phyloP scores from a whole-genome alignment of 2,888 invertebrate species.

The Noctua pronuba region DNA sequence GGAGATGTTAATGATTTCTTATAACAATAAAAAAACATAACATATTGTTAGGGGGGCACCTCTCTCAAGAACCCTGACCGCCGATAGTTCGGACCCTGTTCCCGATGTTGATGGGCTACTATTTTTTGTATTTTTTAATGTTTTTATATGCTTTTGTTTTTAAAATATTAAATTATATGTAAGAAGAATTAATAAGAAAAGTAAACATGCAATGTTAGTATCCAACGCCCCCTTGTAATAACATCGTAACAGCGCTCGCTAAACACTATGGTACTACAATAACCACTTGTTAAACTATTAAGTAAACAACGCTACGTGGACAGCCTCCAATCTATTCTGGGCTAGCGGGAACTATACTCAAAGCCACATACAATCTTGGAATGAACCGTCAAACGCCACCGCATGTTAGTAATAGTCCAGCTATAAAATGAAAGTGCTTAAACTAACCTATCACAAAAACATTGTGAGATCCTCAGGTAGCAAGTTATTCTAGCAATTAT shows the following conservation, averaged over 20 bases:
- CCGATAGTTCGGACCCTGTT: neutral
- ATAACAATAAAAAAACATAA: neutral
- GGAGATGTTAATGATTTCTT: neutral
- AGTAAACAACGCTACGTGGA: conserved; percentile 48
- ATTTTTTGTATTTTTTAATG: neutral
- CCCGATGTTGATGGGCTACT: neutral
- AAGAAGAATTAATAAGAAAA: neutral
- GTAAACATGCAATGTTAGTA: conserved; percentile 8
- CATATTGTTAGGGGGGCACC: neutral
- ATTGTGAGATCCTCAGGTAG: conserved; percentile 35
- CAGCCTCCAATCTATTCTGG: neutral
- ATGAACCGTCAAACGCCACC: conserved; percentile 17
- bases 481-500: conserved; percentile 20
- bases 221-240: conserved; percentile 36
- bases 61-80: neutral
- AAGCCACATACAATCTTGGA: conserved; percentile 8
- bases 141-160: neutral
- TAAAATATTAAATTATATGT: neutral
- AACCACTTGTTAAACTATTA: conserved; percentile 36
- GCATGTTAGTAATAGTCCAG: conserved; percentile 37
- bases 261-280: neutral
- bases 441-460: conserved; percentile 58
- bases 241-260: neutral
- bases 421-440: conserved; percentile 48
- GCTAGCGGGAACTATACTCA: conserved; percentile 12